These are phyloP conservation scores for Chlamydotis undulata DNA, from an alignment of 2,113 vertebrate genomes.

Conservation along the genomic window DNA sequence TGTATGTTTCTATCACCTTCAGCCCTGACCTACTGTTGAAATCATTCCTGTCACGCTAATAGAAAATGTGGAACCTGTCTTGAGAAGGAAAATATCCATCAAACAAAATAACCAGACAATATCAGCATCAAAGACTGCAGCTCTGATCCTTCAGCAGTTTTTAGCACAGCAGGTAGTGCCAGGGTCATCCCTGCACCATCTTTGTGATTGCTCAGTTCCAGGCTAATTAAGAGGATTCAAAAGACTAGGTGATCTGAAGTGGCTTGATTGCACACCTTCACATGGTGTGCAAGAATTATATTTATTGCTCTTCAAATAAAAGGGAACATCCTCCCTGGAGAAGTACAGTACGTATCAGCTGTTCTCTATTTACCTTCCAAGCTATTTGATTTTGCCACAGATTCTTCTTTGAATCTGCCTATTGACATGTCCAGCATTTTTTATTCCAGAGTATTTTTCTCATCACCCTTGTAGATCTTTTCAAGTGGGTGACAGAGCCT, in stretches of 20 bases:
- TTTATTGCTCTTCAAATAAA: background rate
- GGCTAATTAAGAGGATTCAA: background rate
- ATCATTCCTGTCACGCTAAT: background rate
- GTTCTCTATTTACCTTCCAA: background rate
- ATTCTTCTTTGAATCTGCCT: background rate
- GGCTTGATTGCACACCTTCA: background rate
- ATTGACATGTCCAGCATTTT: background rate
- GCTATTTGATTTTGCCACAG: background rate
- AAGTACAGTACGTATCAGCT: background rate
- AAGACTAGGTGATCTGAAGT: background rate
- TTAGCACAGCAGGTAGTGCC: background rate
- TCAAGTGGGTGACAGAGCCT: background rate
- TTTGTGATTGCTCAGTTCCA: background rate
- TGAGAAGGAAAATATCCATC: background rate
- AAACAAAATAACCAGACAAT: background rate
- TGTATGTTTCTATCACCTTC: background rate
- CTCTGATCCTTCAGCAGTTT: background rate
- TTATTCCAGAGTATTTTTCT: background rate
- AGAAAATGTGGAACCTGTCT: background rate
- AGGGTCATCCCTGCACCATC: background rate
- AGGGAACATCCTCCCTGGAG: background rate
- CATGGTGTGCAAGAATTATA: background rate
- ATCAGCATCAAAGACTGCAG: background rate
- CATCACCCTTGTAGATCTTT: background rate
- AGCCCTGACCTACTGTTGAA: background rate